Evolutionary conservation across 2,888 invertebrate genomes (phyloP).

Genomic region (Oxystoma pomonae): DNA sequence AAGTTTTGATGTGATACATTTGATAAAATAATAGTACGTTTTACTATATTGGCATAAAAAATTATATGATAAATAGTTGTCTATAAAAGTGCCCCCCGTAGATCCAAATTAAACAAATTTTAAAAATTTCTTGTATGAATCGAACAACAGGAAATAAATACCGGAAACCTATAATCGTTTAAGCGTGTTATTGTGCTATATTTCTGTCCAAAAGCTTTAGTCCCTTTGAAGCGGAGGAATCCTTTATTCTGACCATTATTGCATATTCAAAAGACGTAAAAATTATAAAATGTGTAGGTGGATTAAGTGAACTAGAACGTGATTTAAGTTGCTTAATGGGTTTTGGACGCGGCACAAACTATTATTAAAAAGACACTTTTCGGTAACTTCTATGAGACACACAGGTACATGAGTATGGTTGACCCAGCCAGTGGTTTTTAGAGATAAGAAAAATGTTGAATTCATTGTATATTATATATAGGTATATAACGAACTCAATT

Average conservation of each 20-base stretch:
- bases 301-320: background rate
- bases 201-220: background rate
- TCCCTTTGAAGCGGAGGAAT: background rate
- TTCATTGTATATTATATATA: too few relatives aligned
- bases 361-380: background rate
- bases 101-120: too few relatives aligned
- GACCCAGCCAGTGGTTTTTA: too few relatives aligned
- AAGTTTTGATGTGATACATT: too few relatives aligned
- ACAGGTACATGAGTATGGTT: too few relatives aligned
- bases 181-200: background rate
- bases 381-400: background rate
- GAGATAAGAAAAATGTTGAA: too few relatives aligned
- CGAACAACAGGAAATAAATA: background rate
- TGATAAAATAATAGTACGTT: too few relatives aligned
- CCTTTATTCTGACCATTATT: background rate
- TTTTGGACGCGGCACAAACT: background rate
- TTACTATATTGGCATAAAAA: too few relatives aligned
- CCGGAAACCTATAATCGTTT: background rate
- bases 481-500: too few relatives aligned
- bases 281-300: background rate
- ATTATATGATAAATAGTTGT: too few relatives aligned
- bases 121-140: background rate
- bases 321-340: background rate
- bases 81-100: too few relatives aligned
- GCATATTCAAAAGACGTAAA: background rate